Evolutionary conservation across 2,797 vertebrate genomes (phyloP).

Genomic region (Sebastes diploproa): DNA sequence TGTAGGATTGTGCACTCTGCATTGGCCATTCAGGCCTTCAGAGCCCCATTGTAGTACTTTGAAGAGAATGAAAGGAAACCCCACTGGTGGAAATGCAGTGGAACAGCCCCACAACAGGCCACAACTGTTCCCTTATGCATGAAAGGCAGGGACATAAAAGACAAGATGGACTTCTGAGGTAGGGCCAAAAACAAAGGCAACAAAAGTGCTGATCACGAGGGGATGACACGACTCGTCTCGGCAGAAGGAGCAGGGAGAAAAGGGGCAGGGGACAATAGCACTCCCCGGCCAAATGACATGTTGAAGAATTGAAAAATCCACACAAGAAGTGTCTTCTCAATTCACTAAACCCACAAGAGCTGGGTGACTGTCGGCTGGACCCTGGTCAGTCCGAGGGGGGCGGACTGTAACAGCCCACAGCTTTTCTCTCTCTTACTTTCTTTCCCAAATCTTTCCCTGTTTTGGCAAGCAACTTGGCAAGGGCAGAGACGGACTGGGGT

Average conservation of each 20-base stretch:
- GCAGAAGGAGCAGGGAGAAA: constrained; percentile 90
- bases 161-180: constrained; percentile 99
- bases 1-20: constrained; percentile 95
- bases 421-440: constrained; percentile 65
- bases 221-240: constrained; percentile 96
- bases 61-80: constrained; percentile 99
- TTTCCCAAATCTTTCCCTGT: constrained; percentile 62
- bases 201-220: constrained; percentile 99
- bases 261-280: constrained; percentile 87
- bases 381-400: constrained; percentile 57
- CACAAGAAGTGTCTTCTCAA: constrained; percentile 94
- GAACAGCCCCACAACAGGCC: constrained; percentile 99
- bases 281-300: constrained; percentile 94
- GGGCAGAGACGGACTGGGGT: constrained; percentile 64
- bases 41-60: constrained; percentile 93
- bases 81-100: constrained; percentile 99
- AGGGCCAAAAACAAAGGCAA: constrained; percentile 98
- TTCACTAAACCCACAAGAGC: constrained; percentile 90
- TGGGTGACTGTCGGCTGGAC: constrained; percentile 86
- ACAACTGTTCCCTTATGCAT: constrained; percentile 99
- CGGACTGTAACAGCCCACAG: constrained; percentile 54
- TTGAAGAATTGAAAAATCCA: constrained; percentile 98
- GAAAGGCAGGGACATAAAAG: constrained; percentile 99
- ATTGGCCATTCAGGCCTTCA: constrained; percentile 95
- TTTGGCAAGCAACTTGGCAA: constrained; percentile 78